Evolutionary conservation across 2,113 vertebrate species (phyloP).

Genomic region (Neodon shergylaensis): DNA sequence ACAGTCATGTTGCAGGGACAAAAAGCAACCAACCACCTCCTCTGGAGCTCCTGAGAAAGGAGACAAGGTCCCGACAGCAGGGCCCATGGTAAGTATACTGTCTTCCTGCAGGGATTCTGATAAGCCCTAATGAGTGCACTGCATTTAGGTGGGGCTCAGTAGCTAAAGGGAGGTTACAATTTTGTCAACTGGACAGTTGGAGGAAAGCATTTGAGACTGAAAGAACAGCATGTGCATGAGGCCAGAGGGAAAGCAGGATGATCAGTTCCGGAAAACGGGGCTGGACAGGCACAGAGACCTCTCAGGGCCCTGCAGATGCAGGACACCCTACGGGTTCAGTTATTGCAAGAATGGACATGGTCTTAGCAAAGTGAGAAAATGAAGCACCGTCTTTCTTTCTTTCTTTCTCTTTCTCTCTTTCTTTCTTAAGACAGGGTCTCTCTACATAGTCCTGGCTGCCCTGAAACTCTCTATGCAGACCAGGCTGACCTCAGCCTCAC

Average conservation of each 20-base stretch:
- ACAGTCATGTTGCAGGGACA: background rate
- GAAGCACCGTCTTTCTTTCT: background rate
- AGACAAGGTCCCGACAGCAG: background rate
- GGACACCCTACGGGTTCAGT: background rate
- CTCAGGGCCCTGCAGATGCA: background rate
- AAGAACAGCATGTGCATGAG: background rate
- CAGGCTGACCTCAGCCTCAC: too few species aligned
- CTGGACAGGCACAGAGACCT: background rate
- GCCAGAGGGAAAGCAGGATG: background rate
- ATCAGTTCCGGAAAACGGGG: background rate
- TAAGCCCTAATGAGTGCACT: background rate
- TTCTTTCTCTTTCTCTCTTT: background rate
- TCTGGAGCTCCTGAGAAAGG: background rate
- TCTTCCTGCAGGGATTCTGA: background rate
- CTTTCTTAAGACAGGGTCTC: background rate
- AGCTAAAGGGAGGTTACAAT: background rate
- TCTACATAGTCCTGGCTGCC: background rate
- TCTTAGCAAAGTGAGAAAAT: background rate
- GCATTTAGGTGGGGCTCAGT: background rate
- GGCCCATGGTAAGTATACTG: accelerated
- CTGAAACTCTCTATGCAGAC: too few species aligned
- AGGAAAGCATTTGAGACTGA: background rate
- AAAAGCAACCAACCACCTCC: background rate
- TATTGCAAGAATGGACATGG: background rate
- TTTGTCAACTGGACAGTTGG: background rate